These are phyloP conservation scores for Oeneis ivallda DNA, from an alignment of 2,888 invertebrate genomes.

Conservation along the genomic window DNA sequence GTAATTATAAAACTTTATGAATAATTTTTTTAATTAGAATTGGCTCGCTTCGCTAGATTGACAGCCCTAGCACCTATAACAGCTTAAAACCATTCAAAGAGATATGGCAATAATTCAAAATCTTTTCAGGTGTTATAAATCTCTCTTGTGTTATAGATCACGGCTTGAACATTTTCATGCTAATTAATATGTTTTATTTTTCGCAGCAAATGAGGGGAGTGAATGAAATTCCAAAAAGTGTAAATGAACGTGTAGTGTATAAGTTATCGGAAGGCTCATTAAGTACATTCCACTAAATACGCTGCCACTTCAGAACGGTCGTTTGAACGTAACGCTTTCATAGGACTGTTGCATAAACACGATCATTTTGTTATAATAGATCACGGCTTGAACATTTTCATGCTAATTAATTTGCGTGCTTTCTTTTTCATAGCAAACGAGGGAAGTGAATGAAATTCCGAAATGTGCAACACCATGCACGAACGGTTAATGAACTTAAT, in stretches of 20 bases:
- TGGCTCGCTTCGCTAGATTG: neutral
- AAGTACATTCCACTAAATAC: slow-evolving; percentile 59
- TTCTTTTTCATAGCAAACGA: slow-evolving; percentile 65
- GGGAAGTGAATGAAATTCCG: slow-evolving; percentile 73
- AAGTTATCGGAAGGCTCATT: slow-evolving; percentile 70
- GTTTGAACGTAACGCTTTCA: slow-evolving; percentile 35
- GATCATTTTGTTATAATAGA: slow-evolving; percentile 2
- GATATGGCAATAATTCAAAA: slow-evolving; percentile 44
- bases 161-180: slow-evolving; percentile 60
- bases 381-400: slow-evolving; percentile 52
- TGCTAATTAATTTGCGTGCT: slow-evolving; percentile 71
- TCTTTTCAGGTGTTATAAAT: slow-evolving; percentile 48
- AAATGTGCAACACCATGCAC: slow-evolving; percentile 59
- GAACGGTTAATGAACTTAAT: slow-evolving; percentile 54
- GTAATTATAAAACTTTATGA: too few species aligned
- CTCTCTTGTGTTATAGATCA: slow-evolving; percentile 60
- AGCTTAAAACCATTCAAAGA: too few species aligned
- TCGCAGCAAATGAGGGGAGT: slow-evolving; percentile 62
- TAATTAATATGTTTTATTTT: slow-evolving; percentile 76
- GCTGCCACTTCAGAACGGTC: slow-evolving; percentile 52
- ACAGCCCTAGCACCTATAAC: neutral
- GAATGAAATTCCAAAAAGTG: slow-evolving; percentile 75
- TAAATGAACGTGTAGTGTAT: slow-evolving; percentile 69
- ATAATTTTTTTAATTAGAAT: neutral
- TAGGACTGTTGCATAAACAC: slow-evolving; percentile 15